phyloP scores from a whole-genome alignment of 2,888 invertebrate species.

The Rhingia campestris region DNA sequence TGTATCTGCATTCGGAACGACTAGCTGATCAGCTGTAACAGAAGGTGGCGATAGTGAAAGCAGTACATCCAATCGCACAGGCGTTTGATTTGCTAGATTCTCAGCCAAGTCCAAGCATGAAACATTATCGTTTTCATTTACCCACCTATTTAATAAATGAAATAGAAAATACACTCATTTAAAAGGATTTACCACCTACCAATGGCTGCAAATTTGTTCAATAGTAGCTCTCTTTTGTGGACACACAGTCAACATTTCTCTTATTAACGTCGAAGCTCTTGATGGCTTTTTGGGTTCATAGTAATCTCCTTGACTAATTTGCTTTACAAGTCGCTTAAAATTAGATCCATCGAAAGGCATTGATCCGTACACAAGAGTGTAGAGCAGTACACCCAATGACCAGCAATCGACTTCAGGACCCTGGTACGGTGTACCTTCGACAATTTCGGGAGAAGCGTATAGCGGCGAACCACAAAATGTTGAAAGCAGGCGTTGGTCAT shows the following conservation, averaged over 20 bases:
- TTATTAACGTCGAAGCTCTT: conserved; percentile 95
- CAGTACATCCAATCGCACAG: conserved; percentile 93
- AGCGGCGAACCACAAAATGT: conserved; percentile 98
- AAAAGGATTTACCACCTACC: conserved; percentile 84
- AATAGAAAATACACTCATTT: neutral
- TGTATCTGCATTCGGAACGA: conserved; percentile 85
- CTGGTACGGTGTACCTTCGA: conserved; percentile 97
- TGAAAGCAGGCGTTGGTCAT: conserved; percentile 91
- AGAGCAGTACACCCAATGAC: conserved; percentile 98
- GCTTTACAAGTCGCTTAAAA: conserved; percentile 97
- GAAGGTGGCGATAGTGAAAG: conserved; percentile 93
- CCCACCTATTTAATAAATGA: conserved; percentile 86
- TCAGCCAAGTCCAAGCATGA: conserved; percentile 93
- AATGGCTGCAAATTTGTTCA: conserved; percentile 96
- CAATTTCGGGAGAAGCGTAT: conserved; percentile 98
- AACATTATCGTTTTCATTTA: conserved; percentile 92
- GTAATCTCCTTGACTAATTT: conserved; percentile 98
- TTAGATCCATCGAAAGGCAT: conserved; percentile 99
- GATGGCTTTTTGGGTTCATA: conserved; percentile 97
- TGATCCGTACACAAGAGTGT: conserved; percentile 98
- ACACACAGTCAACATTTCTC: conserved; percentile 96
- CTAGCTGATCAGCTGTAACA: conserved; percentile 88
- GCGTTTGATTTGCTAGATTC: conserved; percentile 94
- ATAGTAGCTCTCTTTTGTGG: conserved; percentile 95
- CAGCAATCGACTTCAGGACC: conserved; percentile 98